Evolutionary conservation across 1,140 invertebrate species (phyloP).

Genomic region (Brachionus rotundiformis): DNA sequence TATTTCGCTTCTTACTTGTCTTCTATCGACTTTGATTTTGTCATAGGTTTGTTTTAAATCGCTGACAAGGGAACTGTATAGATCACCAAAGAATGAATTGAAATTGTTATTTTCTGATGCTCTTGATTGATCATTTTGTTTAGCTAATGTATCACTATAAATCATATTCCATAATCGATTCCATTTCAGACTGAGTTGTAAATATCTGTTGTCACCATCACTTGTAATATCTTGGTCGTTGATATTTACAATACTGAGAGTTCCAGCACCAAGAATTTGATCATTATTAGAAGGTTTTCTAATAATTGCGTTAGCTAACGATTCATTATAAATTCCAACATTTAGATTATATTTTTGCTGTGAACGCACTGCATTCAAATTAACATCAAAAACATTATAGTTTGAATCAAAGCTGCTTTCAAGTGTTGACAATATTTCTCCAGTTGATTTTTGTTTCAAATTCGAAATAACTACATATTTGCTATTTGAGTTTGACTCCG

Average conservation of each 20-base stretch:
- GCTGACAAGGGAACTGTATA: neutral
- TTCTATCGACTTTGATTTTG: neutral
- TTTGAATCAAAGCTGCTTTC: conserved; percentile 37
- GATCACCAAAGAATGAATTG: conserved; percentile 49
- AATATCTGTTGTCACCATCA: conserved; percentile 2
- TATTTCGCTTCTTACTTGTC: neutral
- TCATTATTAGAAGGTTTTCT: neutral
- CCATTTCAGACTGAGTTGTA: conserved; percentile 1
- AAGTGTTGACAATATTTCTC: neutral
- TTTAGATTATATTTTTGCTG: neutral
- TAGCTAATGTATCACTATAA: neutral
- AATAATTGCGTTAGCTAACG: conserved; percentile 2
- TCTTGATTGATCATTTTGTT: neutral
- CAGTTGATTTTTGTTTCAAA: neutral
- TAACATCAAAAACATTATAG: conserved; percentile 11
- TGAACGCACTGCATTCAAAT: neutral
- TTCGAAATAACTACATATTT: neutral
- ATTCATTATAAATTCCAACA: conserved; percentile 30
- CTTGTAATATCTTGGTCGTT: neutral
- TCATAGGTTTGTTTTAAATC: conserved; percentile 24
- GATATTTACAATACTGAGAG: neutral
- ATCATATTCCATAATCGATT: conserved; percentile 40
- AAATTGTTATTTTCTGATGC: neutral
- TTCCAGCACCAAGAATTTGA: neutral
- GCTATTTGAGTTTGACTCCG: neutral